A percentile compares a stretch with the other conserved stretches of the same genome.
Evolutionary conservation across 1,140 invertebrate genomes (phyloP).

Genomic region (Campoletis sonorensis): DNA sequence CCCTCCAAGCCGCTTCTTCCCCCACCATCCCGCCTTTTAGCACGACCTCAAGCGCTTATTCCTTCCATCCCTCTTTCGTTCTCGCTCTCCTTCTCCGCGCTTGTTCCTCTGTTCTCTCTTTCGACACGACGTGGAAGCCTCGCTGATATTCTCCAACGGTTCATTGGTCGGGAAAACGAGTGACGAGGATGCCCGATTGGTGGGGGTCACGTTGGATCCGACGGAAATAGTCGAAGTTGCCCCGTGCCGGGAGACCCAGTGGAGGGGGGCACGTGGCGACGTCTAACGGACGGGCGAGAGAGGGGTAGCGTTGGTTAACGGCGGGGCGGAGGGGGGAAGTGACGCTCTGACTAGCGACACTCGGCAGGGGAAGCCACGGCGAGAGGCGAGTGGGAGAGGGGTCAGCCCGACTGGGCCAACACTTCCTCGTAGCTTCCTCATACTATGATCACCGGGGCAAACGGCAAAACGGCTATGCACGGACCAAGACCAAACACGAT

Average conservation of each 20-base stretch:
- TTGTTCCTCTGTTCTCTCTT: too few relatives aligned
- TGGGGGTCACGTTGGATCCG: conserved; percentile 44
- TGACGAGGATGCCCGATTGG: conserved; percentile 41
- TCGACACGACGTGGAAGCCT: background rate
- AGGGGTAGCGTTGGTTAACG: background rate
- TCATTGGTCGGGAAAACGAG: conserved; percentile 34
- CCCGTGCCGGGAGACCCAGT: conserved; percentile 27
- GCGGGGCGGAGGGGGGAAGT: conserved; percentile 16
- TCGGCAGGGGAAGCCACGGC: background rate
- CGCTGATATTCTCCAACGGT: conserved; percentile 16
- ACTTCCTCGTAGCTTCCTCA: conserved; percentile 71
- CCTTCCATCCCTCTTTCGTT: conserved; percentile 10
- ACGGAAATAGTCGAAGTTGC: conserved; percentile 73
- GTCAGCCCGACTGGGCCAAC: conserved; percentile 50
- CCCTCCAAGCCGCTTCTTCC: background rate
- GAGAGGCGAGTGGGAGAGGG: conserved; percentile 42
- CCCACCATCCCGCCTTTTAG: background rate
- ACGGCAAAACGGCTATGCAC: background rate
- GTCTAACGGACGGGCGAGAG: conserved; percentile 37
- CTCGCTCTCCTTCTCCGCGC: too few relatives aligned
- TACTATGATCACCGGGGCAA: conserved; percentile 51
- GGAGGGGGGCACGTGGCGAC: conserved; percentile 40
- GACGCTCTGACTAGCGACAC: background rate
- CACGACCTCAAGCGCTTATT: background rate
- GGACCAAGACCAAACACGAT: background rate